These are phyloP conservation scores for Drepanosiphum platanoidis DNA, from an alignment of 2,888 invertebrate genomes.

Conservation along the genomic window DNA sequence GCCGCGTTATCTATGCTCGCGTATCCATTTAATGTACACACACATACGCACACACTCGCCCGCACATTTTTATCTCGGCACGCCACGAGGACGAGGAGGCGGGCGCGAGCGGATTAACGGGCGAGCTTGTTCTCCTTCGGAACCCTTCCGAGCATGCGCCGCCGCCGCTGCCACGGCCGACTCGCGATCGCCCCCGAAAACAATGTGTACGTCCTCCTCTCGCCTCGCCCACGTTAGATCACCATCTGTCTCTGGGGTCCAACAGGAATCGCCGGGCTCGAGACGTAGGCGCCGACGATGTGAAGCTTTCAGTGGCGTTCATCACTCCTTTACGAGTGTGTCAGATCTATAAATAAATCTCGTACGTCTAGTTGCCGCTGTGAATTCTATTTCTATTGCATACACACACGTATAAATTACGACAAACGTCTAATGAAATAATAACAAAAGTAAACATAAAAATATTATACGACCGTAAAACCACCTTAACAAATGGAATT, in stretches of 20 bases:
- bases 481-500: no score
- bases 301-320: no score
- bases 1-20: constrained; percentile 20
- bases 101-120: constrained; percentile 14
- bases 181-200: background rate
- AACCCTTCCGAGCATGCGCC: background rate
- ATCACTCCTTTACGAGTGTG: no score
- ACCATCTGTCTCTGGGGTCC: background rate
- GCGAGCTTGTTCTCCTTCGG: background rate
- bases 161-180: background rate
- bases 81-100: background rate
- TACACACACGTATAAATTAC: no score
- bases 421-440: no score
- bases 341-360: no score
- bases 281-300: constrained; percentile 19
- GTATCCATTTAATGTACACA: background rate
- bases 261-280: background rate
- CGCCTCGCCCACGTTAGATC: background rate
- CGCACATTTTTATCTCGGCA: constrained; percentile 14
- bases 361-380: no score
- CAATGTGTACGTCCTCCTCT: background rate
- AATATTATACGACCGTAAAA: no score
- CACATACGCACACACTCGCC: no score
- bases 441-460: no score
- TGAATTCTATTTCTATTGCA: no score